Base-by-base conservation (phyloP, 2,888 invertebrate species). In the Drosophila picticornis region DNA sequence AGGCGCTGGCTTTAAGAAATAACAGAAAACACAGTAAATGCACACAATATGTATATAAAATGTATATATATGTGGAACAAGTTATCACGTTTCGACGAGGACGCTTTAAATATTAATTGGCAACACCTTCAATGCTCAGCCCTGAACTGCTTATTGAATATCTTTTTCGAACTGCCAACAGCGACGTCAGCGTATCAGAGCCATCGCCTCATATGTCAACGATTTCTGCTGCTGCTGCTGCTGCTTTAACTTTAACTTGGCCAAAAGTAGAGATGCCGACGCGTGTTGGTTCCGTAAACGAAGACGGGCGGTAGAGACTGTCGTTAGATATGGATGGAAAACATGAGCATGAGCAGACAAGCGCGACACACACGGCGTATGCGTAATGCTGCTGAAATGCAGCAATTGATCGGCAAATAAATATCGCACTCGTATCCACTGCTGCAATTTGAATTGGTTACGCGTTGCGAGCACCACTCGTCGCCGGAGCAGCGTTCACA, bases 121-220 rank as follows among this genome's bases (percentile, higher is more conserved):
- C 84, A 85, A 88, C 90, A 85, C 85, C 89, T 90, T 85, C 84
- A 68, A 71, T 80, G 75, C 75, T 83, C 80, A 86, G 87, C 90
- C 85, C 87, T 85, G 85, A 85, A 81, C 85, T 78, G 85, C 85
- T 85, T 90, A 90, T 88, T 83, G 87, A 90, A 81, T 85, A 80
- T 76, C 80, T 75, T 75, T 50, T 50, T 80, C 66, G 61, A 72
- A 62, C 61, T 60, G 57, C 32, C 34, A 75, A 57, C 43, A 22
- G 55, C 66, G 50, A 25, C 38, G 22, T 29, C 32, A 66, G n/a
- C 71, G 57, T 50, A 22, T 32, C 67, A 68, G 29, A 38, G 55
- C 32, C 31, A 65, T 51, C 60, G 81, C 77, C 80, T 81, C 81
- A 43, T 40, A 77, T 81, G 61, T 58, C 80, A 75, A n/a, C 38